Conservation (phyloP, 2,888 invertebrate species). For the Rambutsinella grinnellia region DNA sequence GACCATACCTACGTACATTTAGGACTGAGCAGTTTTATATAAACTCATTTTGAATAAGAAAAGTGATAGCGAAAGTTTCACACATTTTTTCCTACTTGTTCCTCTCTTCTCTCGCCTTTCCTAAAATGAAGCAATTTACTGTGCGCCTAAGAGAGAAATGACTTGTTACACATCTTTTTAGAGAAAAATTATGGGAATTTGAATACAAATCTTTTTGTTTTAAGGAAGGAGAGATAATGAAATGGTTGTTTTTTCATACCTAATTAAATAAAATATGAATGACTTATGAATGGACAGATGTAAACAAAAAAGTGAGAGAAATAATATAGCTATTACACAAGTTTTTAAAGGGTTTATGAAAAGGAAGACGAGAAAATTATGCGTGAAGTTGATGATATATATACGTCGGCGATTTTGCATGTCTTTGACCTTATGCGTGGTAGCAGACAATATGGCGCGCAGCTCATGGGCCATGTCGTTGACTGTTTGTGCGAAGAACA, state of each 20-base stretch:
- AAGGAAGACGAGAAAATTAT: not conserved
- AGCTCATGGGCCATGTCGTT: not conserved
- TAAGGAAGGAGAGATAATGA: not conserved
- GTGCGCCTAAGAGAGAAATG: not conserved
- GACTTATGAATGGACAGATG: not conserved
- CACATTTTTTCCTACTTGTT: not conserved
- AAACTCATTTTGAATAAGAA: not conserved
- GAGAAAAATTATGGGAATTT: conserved; percentile 7
- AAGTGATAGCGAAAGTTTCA: conserved; percentile 44
- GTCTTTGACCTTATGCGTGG: conserved; percentile 14
- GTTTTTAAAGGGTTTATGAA: not conserved
- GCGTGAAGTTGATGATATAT: not conserved
- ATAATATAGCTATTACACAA: conserved; percentile 23
- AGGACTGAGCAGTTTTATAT: not conserved
- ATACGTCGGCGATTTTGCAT: no score
- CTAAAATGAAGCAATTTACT: not conserved
- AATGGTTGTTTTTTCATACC: conserved; percentile 9
- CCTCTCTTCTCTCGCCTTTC: not conserved
- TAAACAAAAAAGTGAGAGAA: not conserved
- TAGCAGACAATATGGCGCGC: conserved; percentile 20
- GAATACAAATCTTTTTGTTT: not conserved
- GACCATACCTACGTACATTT: not conserved
- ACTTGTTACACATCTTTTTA: conserved; percentile 12
- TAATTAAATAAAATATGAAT: not conserved
- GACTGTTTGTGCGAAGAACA: not conserved